A percentile compares a stretch with the other conserved stretches of the same genome.
These are phyloP conservation scores for Epicampocera succincta DNA, from an alignment of 2,888 invertebrate genomes.

Conservation along the genomic window DNA sequence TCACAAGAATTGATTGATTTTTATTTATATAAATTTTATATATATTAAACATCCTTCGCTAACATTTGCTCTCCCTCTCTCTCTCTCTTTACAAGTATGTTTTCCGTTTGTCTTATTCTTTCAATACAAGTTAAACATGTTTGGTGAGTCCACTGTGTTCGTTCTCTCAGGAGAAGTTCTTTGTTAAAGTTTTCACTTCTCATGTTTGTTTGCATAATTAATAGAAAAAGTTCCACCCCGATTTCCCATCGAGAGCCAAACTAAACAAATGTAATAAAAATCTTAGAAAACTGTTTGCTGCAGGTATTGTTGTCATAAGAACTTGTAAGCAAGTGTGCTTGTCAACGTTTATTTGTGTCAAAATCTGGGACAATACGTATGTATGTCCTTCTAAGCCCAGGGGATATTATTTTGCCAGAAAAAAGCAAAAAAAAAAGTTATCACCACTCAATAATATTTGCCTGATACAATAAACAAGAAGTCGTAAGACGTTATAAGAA, in stretches of 20 bases:
- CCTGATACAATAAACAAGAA: conserved; percentile 37
- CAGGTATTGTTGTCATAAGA: background rate
- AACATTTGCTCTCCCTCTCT: too few relatives aligned
- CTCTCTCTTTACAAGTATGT: too few relatives aligned
- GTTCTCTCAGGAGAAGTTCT: background rate
- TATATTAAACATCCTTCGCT: too few relatives aligned
- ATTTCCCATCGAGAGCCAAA: background rate
- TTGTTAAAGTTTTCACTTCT: conserved; percentile 39
- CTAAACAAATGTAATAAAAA: background rate
- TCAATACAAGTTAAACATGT: background rate
- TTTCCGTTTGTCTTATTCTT: background rate
- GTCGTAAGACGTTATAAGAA: background rate
- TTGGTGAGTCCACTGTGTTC: conserved; percentile 39
- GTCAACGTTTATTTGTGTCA: conserved; percentile 26
- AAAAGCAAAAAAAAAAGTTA: too few relatives aligned
- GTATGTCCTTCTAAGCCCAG: background rate
- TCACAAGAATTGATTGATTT: too few relatives aligned
- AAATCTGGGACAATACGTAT: conserved; percentile 15
- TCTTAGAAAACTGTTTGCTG: background rate
- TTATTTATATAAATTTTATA: too few relatives aligned
- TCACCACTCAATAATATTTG: conserved; percentile 19
- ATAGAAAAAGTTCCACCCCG: conserved; percentile 17
- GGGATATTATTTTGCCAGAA: conserved; percentile 32
- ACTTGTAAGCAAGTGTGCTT: background rate
- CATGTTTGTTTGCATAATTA: conserved; percentile 49